Evolutionary conservation across 2,797 vertebrate genomes (phyloP), one percentile per base, ranked within the genome.

Genomic region (Scarus forsteni): DNA sequence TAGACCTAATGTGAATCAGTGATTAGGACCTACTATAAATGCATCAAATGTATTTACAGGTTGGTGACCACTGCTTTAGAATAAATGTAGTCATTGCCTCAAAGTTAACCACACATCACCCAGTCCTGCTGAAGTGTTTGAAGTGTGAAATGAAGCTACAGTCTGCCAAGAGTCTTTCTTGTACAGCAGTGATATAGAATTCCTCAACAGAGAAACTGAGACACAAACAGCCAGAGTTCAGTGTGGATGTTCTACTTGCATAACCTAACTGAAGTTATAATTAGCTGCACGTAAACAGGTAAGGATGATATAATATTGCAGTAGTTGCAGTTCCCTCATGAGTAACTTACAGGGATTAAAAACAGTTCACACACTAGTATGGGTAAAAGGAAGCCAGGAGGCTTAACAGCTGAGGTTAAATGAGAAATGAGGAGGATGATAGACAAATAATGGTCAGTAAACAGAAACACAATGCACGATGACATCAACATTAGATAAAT

Each of bases 161-260:
- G 70, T 14, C 36, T 49, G 68, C 55, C 63, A 80, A 67, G 81
- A 55, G 73, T 77, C 66, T 48, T 67, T 64, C 72, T 44, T 60
- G 63, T 75, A 68, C 27, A 51, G 27, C 49, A 3, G 64, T 56
- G 48, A 77, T 80, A 84, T 82, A 39, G 78, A 79, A 91, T 83
- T 72, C 73, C 77, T 84, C 74, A 60, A 69, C 57, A 59, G 38
- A 54, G 60, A 42, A 55, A 19, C 56, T 36, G 49, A 43, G 53
- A 55, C 34, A 76, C 69, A 84, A 76, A 81, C 81, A 84, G 68
- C 59, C 16, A 59, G 10, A 61, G 35, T n/a, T 43, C 10, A 7
- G 54, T 11, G 53, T 36, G 13, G 52, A 53, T 48, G 61, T 50
- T 61, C n/a, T 44, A 60, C 73, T 60, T 57, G 34, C 12, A 40